A percentile compares a stretch with the other conserved stretches of the same genome.
Evolutionary conservation across 1,140 invertebrate species (phyloP).

Genomic region (Drosophila baimaii): DNA sequence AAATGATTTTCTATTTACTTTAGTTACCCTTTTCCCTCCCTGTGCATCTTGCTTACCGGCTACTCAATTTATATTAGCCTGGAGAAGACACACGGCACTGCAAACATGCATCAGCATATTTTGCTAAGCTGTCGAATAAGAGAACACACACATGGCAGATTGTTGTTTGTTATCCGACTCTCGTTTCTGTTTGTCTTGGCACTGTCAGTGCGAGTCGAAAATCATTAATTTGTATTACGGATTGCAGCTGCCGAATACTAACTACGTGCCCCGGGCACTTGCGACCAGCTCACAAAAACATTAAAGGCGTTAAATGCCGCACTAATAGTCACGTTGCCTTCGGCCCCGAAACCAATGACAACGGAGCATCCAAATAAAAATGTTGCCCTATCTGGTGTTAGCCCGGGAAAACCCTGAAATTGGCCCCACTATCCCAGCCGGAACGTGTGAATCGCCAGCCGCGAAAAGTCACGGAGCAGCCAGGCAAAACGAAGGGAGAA

Average conservation of each 20-base stretch:
- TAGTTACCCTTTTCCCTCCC: not conserved
- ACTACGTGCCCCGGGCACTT: slow-evolving; percentile 37
- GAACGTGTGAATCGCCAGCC: slow-evolving; percentile 47
- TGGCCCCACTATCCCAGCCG: slow-evolving; percentile 34
- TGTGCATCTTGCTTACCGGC: slow-evolving; percentile 24
- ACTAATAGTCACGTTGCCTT: slow-evolving; percentile 56
- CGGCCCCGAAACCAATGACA: slow-evolving; percentile 18
- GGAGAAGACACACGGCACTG: slow-evolving; percentile 7
- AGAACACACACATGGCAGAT: slow-evolving; percentile 36
- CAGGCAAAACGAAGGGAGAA: slow-evolving; percentile 14
- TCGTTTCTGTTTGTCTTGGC: slow-evolving; percentile 42
- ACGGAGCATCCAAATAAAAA: slow-evolving; percentile 38
- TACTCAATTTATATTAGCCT: slow-evolving; percentile 30
- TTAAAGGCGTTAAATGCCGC: slow-evolving; percentile 44
- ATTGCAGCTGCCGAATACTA: slow-evolving; percentile 49
- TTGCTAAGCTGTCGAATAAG: slow-evolving; percentile 35
- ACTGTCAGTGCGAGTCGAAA: slow-evolving; percentile 5
- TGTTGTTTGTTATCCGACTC: slow-evolving; percentile 45
- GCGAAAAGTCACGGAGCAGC: slow-evolving; percentile 49
- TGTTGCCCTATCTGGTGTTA: slow-evolving; percentile 27
- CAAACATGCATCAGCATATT: slow-evolving; percentile 46
- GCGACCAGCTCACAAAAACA: slow-evolving; percentile 40
- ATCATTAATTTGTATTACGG: slow-evolving; percentile 56
- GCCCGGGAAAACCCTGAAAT: slow-evolving; percentile 27
- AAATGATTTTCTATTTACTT: not conserved